phyloP scores from a whole-genome alignment of 2,797 vertebrate species.

The Corythornis leucogaster region DNA sequence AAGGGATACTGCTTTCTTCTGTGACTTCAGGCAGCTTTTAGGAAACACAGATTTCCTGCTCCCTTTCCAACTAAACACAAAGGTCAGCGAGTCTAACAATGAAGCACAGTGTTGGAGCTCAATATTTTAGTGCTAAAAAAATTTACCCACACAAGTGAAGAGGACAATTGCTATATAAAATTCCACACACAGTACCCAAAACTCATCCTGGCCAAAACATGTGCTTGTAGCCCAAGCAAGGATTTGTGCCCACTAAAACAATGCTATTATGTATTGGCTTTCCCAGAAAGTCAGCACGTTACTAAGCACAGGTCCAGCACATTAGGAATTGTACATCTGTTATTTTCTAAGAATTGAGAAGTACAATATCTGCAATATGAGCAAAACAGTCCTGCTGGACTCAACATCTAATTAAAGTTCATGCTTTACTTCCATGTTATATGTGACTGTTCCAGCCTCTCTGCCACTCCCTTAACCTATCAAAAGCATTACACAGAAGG shows the following conservation, averaged over 20 bases:
- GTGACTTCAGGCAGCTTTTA: constrained; percentile 55
- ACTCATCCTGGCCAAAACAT: neutral
- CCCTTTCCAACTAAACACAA: constrained; percentile 52
- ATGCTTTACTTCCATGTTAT: neutral
- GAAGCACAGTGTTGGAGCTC: neutral
- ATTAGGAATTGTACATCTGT: neutral
- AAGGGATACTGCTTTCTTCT: constrained; percentile 45
- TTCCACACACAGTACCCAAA: neutral
- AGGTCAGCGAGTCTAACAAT: constrained; percentile 46
- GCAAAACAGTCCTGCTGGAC: neutral
- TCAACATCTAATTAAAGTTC: neutral
- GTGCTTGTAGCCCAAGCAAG: neutral
- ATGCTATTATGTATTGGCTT: neutral
- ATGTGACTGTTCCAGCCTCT: neutral
- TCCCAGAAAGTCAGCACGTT: neutral
- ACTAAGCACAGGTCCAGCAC: neutral
- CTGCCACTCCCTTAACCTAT: neutral
- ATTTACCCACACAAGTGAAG: constrained; percentile 11
- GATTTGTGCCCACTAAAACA: neutral
- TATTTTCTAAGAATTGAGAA: neutral
- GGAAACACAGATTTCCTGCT: constrained; percentile 62
- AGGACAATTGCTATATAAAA: constrained; percentile 16
- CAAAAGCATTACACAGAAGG: neutral
- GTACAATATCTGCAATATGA: neutral
- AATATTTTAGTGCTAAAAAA: neutral